phyloP scores from a whole-genome alignment of 2,113 vertebrate genomes.

The Dromiciops gliroides region DNA sequence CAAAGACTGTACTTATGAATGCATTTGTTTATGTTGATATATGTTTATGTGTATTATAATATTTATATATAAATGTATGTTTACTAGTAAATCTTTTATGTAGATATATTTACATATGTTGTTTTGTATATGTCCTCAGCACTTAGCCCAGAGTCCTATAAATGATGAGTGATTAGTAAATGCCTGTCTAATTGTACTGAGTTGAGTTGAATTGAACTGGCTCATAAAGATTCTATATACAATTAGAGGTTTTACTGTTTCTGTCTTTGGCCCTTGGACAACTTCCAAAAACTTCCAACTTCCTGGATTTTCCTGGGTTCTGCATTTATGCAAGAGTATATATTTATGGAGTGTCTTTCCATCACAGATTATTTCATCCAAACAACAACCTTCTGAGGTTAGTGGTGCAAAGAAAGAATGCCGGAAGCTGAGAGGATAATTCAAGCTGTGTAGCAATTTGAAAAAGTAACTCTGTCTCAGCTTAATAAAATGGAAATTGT shows the following conservation, averaged over 20 bases:
- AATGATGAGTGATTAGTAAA: neutral
- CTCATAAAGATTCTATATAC: constrained; percentile 19
- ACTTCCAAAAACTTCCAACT: constrained; percentile 59
- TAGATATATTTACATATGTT: neutral
- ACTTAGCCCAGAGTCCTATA: neutral
- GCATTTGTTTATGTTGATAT: neutral
- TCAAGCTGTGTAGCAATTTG: constrained; percentile 79
- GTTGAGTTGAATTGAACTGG: neutral
- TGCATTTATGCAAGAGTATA: constrained; percentile 67
- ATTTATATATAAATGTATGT: neutral
- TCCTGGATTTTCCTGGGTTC: constrained; percentile 53
- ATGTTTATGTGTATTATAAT: neutral
- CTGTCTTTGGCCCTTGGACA: constrained; percentile 22
- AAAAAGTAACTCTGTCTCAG: constrained; percentile 73
- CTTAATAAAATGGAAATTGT: constrained; percentile 80
- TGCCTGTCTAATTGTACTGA: neutral
- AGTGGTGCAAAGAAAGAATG: constrained; percentile 76
- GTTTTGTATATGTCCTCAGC: neutral
- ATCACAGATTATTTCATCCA: constrained; percentile 9
- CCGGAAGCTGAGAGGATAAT: constrained; percentile 65
- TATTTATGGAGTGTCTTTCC: neutral
- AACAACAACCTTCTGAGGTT: constrained; percentile 70
- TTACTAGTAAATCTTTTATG: neutral
- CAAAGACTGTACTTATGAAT: neutral
- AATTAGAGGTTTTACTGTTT: constrained; percentile 56